phyloP scores from a whole-genome alignment of 2,888 invertebrate species.

The Campoplex capitator region DNA sequence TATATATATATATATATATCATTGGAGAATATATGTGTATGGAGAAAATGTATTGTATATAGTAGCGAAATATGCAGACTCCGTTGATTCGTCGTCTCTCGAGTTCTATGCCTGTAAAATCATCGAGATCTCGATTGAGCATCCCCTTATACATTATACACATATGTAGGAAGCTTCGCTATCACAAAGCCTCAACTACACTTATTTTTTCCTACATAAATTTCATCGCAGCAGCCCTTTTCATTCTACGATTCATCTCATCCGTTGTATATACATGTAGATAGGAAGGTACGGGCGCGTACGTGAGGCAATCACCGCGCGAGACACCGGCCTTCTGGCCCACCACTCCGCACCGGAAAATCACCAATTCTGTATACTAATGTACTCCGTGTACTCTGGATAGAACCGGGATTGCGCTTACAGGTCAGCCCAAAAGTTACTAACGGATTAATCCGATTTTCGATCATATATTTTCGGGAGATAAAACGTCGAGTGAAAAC shows the following conservation, averaged over 20 bases:
- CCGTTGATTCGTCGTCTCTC: slow-evolving; percentile 57
- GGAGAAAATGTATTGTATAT: slow-evolving; percentile 15
- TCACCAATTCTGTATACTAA: slow-evolving; percentile 48
- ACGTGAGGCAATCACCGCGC: slow-evolving; percentile 72
- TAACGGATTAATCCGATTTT: neutral
- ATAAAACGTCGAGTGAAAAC: neutral
- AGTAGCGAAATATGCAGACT: slow-evolving; percentile 44
- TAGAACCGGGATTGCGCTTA: neutral
- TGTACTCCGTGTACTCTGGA: slow-evolving; percentile 7
- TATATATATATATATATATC: neutral
- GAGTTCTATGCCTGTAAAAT: slow-evolving; percentile 62
- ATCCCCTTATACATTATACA: slow-evolving; percentile 2
- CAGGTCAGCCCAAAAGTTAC: neutral
- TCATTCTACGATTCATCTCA: neutral
- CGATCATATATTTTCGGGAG: neutral
- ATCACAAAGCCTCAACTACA: neutral
- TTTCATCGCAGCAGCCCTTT: neutral
- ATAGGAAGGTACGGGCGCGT: slow-evolving; percentile 51
- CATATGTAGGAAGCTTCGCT: neutral
- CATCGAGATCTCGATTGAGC: slow-evolving; percentile 70
- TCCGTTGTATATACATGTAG: neutral
- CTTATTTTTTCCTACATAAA: neutral
- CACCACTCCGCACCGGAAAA: slow-evolving; percentile 66
- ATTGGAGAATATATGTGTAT: slow-evolving; percentile 5
- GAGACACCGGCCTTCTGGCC: slow-evolving; percentile 62